Conservation (phyloP, 2,113 vertebrate species). For the Xyrauchen texanus region DNA sequence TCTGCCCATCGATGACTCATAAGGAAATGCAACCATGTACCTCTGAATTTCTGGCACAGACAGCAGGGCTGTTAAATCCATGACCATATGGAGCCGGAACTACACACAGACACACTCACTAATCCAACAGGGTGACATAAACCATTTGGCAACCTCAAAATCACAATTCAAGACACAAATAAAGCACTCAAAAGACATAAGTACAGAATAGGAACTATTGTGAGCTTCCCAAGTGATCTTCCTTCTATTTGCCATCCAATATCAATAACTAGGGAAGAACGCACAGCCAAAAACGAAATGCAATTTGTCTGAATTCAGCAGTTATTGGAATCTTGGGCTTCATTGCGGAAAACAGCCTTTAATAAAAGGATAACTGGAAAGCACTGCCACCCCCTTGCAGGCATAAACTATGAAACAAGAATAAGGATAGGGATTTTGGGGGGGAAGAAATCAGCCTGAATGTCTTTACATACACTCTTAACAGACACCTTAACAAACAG, state of each 20-base stretch:
- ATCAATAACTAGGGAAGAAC: conserved; percentile 23
- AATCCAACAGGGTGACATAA: conserved; percentile 17
- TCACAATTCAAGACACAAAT: not conserved
- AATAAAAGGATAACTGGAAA: too few species aligned
- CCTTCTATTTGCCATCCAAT: not conserved
- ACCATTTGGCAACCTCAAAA: conserved; percentile 26
- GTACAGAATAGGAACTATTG: not conserved
- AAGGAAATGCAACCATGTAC: too few species aligned
- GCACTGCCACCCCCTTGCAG: too few species aligned
- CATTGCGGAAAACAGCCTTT: not conserved
- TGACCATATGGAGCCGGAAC: conserved; percentile 37
- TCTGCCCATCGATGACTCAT: too few species aligned
- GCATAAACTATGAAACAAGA: too few species aligned
- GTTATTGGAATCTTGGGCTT: conserved; percentile 9
- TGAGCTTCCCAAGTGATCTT: conserved; percentile 5
- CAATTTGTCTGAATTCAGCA: conserved; percentile 11
- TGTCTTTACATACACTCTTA: too few species aligned
- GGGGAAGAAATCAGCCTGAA: too few species aligned
- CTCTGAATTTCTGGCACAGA: not conserved
- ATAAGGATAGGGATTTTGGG: too few species aligned
- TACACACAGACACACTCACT: not conserved
- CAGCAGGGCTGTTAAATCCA: conserved; percentile 24
- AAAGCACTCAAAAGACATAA: not conserved
- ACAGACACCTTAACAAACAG: too few species aligned
- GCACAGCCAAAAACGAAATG: not conserved